Conservation (phyloP, 2,797 vertebrate genomes). For the Sarcoramphus papa region DNA sequence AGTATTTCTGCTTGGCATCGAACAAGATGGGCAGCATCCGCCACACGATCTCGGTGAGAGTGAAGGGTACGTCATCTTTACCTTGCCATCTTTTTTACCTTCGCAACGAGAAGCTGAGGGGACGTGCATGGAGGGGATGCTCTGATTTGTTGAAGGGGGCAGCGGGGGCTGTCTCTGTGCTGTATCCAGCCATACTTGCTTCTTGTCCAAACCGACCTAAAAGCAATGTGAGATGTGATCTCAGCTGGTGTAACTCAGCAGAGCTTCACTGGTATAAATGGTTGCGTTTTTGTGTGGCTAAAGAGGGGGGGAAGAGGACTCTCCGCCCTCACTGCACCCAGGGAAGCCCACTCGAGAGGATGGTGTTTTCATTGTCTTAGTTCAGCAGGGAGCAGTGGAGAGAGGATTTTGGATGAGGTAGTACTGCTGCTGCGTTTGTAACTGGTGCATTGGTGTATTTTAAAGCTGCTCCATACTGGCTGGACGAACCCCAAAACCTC, state of each 20-base stretch:
- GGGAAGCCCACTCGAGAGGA: rapidly evolving
- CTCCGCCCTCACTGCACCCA: rapidly evolving
- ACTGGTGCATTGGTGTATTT: not conserved
- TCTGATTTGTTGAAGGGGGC: not conserved
- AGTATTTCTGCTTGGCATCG: constrained; percentile 93
- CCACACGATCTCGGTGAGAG: constrained; percentile 91
- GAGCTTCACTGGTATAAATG: rapidly evolving
- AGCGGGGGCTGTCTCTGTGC: rapidly evolving
- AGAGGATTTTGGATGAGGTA: not conserved
- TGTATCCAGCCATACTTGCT: rapidly evolving
- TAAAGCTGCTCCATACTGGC: constrained; percentile 94
- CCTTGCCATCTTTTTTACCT: constrained; percentile 42
- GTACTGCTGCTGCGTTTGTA: not conserved
- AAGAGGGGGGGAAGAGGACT: not conserved
- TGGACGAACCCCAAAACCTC: constrained; percentile 89
- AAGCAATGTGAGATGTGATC: rapidly evolving
- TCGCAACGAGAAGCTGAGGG: not conserved
- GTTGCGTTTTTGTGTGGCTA: not conserved
- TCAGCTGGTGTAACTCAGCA: not conserved
- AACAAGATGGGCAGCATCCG: constrained; percentile 91
- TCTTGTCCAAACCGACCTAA: not conserved
- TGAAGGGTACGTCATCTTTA: constrained; percentile 89
- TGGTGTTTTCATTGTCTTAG: rapidly evolving
- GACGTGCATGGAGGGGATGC: rapidly evolving
- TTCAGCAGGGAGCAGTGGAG: rapidly evolving